These are phyloP conservation scores for Cliona cf. orientalis DNA, from an alignment of 37 sponge, comb jelly and placozoan species.

Conservation along the genomic window DNA sequence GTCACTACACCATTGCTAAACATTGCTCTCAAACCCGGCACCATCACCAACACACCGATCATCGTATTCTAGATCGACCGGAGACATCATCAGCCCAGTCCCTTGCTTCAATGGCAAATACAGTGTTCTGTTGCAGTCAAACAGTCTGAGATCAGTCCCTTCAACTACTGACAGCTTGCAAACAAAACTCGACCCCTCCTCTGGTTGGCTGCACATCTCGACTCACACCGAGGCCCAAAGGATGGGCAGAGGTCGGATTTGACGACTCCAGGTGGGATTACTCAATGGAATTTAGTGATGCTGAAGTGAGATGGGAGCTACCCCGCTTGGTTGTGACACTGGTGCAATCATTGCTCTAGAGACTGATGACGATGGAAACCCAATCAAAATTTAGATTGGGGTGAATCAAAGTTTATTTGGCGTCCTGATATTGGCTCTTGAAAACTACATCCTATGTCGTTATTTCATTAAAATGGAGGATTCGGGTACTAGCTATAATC, in stretches of 20 bases:
- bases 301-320: constrained; percentile 1
- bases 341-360: constrained; percentile 29
- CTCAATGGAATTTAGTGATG: constrained; percentile 33
- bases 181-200: background rate
- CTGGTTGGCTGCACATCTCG: constrained; percentile 14
- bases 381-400: constrained; percentile 41
- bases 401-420: constrained; percentile 62
- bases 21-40: constrained; percentile 28
- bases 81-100: constrained; percentile 35
- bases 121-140: constrained; percentile 34
- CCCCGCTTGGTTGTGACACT: too few species aligned
- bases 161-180: constrained; percentile 35
- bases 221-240: constrained; percentile 7
- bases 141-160: constrained; percentile 7
- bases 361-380: constrained; percentile 11
- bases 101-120: constrained; percentile 30
- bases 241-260: constrained; percentile 37
- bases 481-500: too few species aligned
- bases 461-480: constrained; percentile 21
- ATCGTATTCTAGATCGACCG: constrained; percentile 34
- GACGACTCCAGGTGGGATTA: constrained; percentile 55
- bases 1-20: constrained; percentile 60
- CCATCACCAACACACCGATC: constrained; percentile 24
- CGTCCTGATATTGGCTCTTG: constrained; percentile 36
- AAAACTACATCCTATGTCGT: constrained; percentile 56